phyloP scores from a whole-genome alignment of 2,888 invertebrate genomes.

The Tholera decimalis region DNA sequence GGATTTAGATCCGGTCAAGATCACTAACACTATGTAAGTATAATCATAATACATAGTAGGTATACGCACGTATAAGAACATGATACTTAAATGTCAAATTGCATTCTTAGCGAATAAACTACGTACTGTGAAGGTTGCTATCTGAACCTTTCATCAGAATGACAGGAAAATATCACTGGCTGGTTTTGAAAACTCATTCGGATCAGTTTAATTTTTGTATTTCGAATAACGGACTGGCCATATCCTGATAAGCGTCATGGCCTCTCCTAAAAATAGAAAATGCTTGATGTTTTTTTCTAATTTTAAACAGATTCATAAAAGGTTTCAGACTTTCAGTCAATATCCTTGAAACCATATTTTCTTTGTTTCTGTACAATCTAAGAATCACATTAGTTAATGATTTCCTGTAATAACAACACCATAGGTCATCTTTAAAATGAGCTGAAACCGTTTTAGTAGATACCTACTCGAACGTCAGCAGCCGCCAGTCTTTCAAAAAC shows the following conservation, averaged over 20 bases:
- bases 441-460: slow-evolving; percentile 28
- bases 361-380: slow-evolving; percentile 27
- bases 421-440: slow-evolving; percentile 49
- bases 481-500: slow-evolving; percentile 36
- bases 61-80: not conserved
- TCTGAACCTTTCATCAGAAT: not conserved
- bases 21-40: slow-evolving; percentile 29
- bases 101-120: slow-evolving; percentile 22
- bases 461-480: slow-evolving; percentile 14
- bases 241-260: not conserved
- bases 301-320: slow-evolving; percentile 19
- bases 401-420: slow-evolving; percentile 57
- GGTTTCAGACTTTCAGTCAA: slow-evolving; percentile 13
- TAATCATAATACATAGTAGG: slow-evolving; percentile 11
- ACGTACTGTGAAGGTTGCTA: not conserved
- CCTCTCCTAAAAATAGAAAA: not conserved
- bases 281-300: not conserved
- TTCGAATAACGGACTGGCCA: too few relatives aligned
- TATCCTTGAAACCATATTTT: slow-evolving; percentile 20
- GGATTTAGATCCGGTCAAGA: slow-evolving; percentile 55
- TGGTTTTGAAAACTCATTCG: not conserved
- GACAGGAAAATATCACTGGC: not conserved
- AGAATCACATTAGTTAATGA: slow-evolving; percentile 43
- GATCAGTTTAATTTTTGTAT: too few relatives aligned
- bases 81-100: slow-evolving; percentile 20